phyloP scores from a whole-genome alignment of 2,113 vertebrate genomes.

The Etheostoma cragini region DNA sequence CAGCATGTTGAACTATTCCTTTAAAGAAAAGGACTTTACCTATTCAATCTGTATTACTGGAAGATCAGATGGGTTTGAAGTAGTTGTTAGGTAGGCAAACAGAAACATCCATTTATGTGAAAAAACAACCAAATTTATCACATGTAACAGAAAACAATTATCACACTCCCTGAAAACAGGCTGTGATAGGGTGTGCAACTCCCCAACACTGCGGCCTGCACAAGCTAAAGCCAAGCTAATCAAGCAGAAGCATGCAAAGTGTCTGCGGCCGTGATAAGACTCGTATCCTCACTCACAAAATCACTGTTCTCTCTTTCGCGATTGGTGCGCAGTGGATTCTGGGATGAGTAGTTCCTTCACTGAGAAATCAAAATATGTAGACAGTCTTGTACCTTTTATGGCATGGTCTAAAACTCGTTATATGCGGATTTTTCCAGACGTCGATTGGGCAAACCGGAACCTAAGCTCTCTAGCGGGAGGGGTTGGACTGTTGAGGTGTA shows the following conservation, averaged over 20 bases:
- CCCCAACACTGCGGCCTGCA: slow-evolving; percentile 36
- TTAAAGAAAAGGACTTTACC: not conserved
- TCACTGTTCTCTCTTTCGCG: no score
- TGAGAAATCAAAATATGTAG: no score
- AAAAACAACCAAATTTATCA: not conserved
- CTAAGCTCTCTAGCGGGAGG: no score
- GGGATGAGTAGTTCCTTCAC: no score
- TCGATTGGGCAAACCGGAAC: no score
- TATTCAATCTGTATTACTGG: slow-evolving; percentile 9
- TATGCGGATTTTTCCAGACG: no score
- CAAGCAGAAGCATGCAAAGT: slow-evolving; percentile 71
- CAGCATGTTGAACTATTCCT: not conserved
- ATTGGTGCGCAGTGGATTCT: no score
- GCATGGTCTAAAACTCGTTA: no score
- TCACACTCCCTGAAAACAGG: not conserved
- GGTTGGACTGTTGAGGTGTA: no score
- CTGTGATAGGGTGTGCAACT: not conserved
- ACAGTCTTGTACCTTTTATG: no score
- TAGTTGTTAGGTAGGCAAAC: slow-evolving; percentile 1
- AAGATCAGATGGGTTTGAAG: slow-evolving; percentile 8
- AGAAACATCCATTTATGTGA: slow-evolving; percentile 4
- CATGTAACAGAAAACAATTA: not conserved
- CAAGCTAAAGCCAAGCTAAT: slow-evolving; percentile 70
- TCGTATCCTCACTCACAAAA: slow-evolving; percentile 78
- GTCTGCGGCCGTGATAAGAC: slow-evolving; percentile 31